phyloP scores from a whole-genome alignment of 1,140 invertebrate genomes.

The Magallana ariakensis region DNA sequence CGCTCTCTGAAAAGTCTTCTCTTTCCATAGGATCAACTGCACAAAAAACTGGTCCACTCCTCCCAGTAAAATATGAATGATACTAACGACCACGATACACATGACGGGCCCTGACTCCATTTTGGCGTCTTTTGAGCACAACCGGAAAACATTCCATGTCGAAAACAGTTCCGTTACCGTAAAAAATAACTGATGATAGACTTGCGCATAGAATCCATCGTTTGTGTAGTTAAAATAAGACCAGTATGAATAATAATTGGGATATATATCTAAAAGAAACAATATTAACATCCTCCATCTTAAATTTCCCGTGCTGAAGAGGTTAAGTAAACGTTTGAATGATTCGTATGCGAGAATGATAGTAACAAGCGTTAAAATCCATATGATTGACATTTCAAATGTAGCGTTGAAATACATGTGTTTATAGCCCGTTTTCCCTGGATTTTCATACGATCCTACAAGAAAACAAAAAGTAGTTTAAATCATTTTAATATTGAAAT shows the following conservation, averaged over 20 bases:
- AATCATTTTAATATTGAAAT: neutral
- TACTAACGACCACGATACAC: conserved; percentile 84
- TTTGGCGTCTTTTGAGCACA: conserved; percentile 80
- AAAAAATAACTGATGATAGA: conserved; percentile 84
- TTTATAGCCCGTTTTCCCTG: conserved; percentile 82
- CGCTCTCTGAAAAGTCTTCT: conserved; percentile 82
- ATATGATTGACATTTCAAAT: conserved; percentile 86
- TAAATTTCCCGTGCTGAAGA: conserved; percentile 81
- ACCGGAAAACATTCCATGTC: conserved; percentile 80
- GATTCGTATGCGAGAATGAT: conserved; percentile 86
- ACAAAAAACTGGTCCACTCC: conserved; percentile 87
- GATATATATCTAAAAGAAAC: conserved; percentile 86
- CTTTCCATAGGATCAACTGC: conserved; percentile 86
- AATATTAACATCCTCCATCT: conserved; percentile 85
- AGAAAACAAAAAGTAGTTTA: neutral
- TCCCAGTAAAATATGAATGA: conserved; percentile 85
- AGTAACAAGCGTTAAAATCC: conserved; percentile 84
- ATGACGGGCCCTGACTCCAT: conserved; percentile 83
- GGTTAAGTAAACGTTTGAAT: conserved; percentile 82
- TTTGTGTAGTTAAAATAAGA: conserved; percentile 90
- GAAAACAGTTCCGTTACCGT: conserved; percentile 85
- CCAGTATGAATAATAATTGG: conserved; percentile 91
- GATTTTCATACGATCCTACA: conserved; percentile 85
- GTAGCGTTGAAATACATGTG: conserved; percentile 91
- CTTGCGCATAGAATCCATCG: conserved; percentile 85